Conservation (phyloP, 1,140 invertebrate genomes). For the Dinoponera quadriceps region DNA sequence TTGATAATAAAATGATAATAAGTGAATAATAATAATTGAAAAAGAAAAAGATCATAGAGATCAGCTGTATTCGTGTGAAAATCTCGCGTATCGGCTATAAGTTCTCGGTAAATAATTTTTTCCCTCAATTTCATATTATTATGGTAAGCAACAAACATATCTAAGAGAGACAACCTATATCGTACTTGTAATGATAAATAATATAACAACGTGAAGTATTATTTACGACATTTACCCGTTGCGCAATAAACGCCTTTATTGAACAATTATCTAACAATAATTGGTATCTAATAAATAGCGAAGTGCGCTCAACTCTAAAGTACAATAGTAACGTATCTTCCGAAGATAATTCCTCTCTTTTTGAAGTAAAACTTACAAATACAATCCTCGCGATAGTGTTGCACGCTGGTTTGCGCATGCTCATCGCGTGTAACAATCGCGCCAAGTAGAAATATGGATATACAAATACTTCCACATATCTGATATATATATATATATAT, state of each 20-base stretch:
- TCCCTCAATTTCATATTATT: too few species aligned
- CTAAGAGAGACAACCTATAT: not conserved
- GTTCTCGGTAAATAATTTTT: too few species aligned
- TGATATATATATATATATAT: too few species aligned
- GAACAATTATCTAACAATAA: constrained; percentile 45
- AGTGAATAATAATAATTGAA: too few species aligned
- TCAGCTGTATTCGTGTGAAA: too few species aligned
- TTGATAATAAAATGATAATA: too few species aligned
- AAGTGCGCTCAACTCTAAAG: constrained; percentile 34
- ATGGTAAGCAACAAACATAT: too few species aligned
- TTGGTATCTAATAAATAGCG: constrained; percentile 10
- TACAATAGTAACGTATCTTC: not conserved
- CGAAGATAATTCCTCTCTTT: not conserved
- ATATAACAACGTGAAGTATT: not conserved
- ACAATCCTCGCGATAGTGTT: not conserved
- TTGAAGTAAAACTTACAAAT: constrained; percentile 16
- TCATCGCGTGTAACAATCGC: not conserved
- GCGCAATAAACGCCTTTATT: constrained; percentile 34
- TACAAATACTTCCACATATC: constrained; percentile 19
- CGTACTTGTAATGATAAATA: too few species aligned
- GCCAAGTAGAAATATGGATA: not conserved
- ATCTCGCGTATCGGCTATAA: too few species aligned
- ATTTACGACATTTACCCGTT: not conserved
- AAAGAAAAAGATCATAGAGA: too few species aligned
- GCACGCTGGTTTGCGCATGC: not conserved